A percentile compares a stretch with the other conserved stretches of the same genome.
These are phyloP conservation scores for Halcyon chelicuti DNA, from an alignment of 2,797 vertebrate genomes.

Conservation along the genomic window DNA sequence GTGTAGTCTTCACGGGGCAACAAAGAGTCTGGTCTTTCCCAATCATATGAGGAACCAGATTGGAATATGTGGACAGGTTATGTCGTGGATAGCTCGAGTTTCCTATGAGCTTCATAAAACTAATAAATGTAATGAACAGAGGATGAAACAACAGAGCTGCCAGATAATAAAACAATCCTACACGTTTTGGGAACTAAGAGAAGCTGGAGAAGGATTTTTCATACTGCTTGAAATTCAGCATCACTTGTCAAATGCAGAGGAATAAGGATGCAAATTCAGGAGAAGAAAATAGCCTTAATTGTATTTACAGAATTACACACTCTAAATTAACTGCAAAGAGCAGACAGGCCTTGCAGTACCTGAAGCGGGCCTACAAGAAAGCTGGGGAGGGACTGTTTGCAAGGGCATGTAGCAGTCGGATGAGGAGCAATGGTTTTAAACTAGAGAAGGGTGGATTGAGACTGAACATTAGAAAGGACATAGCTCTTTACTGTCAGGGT, in stretches of 20 bases:
- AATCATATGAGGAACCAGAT: not conserved
- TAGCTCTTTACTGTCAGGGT: too few species aligned
- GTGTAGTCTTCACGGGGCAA: rapidly evolving
- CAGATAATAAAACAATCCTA: not conserved
- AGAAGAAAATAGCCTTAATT: not conserved
- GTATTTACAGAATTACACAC: not conserved
- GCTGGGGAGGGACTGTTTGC: too few species aligned
- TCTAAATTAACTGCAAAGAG: not conserved
- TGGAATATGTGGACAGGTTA: not conserved
- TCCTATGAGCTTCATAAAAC: not conserved
- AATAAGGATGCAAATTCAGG: not conserved
- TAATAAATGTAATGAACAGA: not conserved
- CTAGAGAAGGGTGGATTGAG: too few species aligned
- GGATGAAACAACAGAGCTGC: not conserved
- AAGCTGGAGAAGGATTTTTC: not conserved
- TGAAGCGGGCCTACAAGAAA: too few species aligned
- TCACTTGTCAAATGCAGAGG: not conserved
- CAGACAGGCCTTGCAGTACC: not conserved
- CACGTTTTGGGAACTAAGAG: not conserved
- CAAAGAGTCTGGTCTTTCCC: not conserved
- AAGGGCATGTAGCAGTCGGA: too few species aligned
- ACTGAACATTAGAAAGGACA: too few species aligned
- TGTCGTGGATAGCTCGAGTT: not conserved
- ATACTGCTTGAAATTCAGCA: not conserved
- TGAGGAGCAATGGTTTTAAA: too few species aligned